Evolutionary conservation across 2,797 vertebrate species (phyloP).

Genomic region (Hemitrygon akajei): DNA sequence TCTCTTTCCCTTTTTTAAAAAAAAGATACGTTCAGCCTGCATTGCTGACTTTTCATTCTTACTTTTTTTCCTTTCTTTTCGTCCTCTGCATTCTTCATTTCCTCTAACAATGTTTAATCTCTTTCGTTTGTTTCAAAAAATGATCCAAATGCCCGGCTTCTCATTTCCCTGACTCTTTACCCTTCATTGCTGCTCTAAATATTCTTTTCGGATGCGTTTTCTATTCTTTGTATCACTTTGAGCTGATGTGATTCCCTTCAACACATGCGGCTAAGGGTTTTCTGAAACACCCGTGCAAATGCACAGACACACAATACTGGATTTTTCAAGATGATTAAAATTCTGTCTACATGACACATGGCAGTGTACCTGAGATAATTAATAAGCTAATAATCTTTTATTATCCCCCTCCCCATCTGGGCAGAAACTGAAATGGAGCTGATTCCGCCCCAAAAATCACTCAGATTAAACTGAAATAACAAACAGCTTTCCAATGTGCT

Average conservation of each 20-base stretch:
- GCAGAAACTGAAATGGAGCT: neutral
- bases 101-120: neutral
- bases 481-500: conserved; percentile 6
- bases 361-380: conserved; percentile 62
- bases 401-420: neutral
- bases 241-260: neutral
- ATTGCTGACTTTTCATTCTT: conserved; percentile 29
- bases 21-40: neutral
- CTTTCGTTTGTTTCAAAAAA: neutral
- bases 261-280: neutral
- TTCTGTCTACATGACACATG: conserved; percentile 66
- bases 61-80: neutral
- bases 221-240: neutral
- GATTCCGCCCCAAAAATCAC: neutral
- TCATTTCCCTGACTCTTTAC: neutral
- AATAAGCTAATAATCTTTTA: conserved; percentile 68
- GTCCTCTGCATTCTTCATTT: neutral
- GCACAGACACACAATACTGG: neutral
- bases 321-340: conserved; percentile 60
- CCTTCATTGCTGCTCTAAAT: neutral
- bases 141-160: neutral
- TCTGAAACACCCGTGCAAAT: neutral
- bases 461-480: conserved; percentile 25
- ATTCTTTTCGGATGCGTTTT: neutral
- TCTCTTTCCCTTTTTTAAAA: neutral